These are phyloP conservation scores for Drosophila ezoana DNA, from an alignment of 2,888 invertebrate genomes.

Conservation along the genomic window DNA sequence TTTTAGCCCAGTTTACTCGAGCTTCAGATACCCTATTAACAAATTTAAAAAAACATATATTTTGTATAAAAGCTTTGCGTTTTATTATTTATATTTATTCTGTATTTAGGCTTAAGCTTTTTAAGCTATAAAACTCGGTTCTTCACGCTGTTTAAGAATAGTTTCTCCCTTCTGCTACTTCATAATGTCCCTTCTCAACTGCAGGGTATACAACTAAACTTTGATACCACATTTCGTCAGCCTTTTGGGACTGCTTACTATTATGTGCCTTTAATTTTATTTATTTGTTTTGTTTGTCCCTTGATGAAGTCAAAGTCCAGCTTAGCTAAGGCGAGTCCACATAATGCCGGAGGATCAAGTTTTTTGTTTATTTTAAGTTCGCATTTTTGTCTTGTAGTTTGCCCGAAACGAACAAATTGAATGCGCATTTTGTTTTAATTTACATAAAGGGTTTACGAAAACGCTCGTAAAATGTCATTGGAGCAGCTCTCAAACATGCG, in stretches of 20 bases:
- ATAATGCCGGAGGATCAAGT: conserved; percentile 42
- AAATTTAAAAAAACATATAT: too few relatives aligned
- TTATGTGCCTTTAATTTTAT: conserved; percentile 52
- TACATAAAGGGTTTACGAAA: conserved; percentile 68
- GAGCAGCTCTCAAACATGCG: conserved; percentile 43
- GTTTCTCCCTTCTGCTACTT: too few relatives aligned
- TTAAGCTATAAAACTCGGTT: too few relatives aligned
- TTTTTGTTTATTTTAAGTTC: background rate
- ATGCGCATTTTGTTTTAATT: conserved; percentile 70
- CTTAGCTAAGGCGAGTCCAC: conserved; percentile 19
- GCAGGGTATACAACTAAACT: conserved; percentile 19
- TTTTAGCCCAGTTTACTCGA: too few relatives aligned
- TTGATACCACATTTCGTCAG: conserved; percentile 1
- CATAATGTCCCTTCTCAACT: too few relatives aligned
- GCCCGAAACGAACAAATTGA: conserved; percentile 43
- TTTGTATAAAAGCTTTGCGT: too few relatives aligned
- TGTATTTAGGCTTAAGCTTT: too few relatives aligned
- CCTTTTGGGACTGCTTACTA: conserved; percentile 35
- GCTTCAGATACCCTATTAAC: too few relatives aligned
- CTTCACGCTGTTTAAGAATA: too few relatives aligned
- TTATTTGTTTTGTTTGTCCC: conserved; percentile 48
- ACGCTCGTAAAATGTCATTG: conserved; percentile 68
- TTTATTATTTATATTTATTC: too few relatives aligned
- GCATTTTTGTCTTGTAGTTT: conserved; percentile 18
- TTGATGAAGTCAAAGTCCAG: conserved; percentile 40